These are phyloP conservation scores for Asobara japonica DNA, from an alignment of 1,140 invertebrate species.

Conservation along the genomic window DNA sequence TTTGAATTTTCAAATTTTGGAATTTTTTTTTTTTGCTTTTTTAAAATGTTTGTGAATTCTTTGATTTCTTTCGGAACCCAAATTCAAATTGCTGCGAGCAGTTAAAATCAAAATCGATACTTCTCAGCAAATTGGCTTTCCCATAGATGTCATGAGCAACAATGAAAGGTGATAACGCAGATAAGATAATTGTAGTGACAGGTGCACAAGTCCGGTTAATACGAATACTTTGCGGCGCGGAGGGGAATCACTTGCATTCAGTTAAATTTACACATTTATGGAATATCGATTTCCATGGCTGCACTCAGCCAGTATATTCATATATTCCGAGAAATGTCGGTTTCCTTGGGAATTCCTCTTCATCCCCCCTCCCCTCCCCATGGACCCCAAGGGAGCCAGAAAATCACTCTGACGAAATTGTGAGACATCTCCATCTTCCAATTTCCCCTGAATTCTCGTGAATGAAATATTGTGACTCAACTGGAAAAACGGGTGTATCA, in stretches of 20 bases:
- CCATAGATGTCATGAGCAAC: no score
- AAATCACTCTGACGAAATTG: conserved; percentile 7
- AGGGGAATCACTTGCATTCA: conserved; percentile 42
- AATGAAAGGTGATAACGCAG: no score
- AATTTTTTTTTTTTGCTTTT: no score
- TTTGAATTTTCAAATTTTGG: no score
- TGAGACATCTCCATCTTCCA: background rate
- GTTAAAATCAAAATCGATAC: no score
- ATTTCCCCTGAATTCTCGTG: background rate
- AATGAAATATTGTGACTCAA: background rate
- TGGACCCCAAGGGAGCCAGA: background rate
- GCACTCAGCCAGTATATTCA: background rate
- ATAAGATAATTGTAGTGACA: background rate
- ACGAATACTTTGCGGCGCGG: background rate
- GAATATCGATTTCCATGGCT: conserved; percentile 56
- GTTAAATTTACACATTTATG: conserved; percentile 62
- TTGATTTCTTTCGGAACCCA: no score
- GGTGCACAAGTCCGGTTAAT: background rate
- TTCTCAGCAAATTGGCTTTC: no score
- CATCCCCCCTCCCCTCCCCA: background rate
- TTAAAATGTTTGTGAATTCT: no score
- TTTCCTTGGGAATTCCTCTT: background rate
- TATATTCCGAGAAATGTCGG: conserved; percentile 4
- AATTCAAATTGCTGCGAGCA: no score
- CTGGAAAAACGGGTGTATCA: background rate